Base-by-base conservation (phyloP, 2,888 invertebrate species). In the Trimorus sp. region DNA sequence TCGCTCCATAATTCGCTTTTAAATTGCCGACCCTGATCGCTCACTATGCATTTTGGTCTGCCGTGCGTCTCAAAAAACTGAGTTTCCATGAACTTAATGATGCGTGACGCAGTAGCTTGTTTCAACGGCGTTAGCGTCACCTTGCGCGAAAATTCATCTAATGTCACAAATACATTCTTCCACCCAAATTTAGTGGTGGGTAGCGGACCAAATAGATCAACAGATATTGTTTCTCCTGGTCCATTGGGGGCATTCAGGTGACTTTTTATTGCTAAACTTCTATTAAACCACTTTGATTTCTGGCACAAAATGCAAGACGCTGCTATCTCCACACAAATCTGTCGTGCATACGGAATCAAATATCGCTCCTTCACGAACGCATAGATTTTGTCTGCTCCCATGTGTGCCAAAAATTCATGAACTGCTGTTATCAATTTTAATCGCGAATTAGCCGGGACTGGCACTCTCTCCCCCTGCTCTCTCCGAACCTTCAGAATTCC, bases 11-110 rank as follows among this genome's bases (percentile, higher is more conserved):
- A 26, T 0, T n/a, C 26, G 16, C 68, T 54, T 11, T n/a, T 42
- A 11, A 68, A 68, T 36, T 68, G 54, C 0, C 54, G 54, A 0
- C 68, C 54, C 14, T 68, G 54, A n/a, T 68, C 68, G 1, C 45
- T 26, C 0, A 56, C 54, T 1, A 68, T 68, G 3, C 26, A 26
- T 40, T 16, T 15, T 1, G 66, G 66, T 7, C 6, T n/a, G 0
- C 54, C 51, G 9, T 6, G 14, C 38, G 9, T 4, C n/a, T 7
- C 0, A 51, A 65, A 65, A n/a, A 65, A 42, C 1, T 37, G 5
- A 4, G 1, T 51, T 38, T 65, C 65, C 7, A 65, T 37, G 7
- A 1, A 26, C 0, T 4, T 0, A 1, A 51, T 14, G 5, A 65
- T 38, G 7, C 37, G 51, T 2, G 7, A 12, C 0, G 65, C 14